phyloP scores from a whole-genome alignment of 1,140 invertebrate genomes.

The Triops cancriformis region DNA sequence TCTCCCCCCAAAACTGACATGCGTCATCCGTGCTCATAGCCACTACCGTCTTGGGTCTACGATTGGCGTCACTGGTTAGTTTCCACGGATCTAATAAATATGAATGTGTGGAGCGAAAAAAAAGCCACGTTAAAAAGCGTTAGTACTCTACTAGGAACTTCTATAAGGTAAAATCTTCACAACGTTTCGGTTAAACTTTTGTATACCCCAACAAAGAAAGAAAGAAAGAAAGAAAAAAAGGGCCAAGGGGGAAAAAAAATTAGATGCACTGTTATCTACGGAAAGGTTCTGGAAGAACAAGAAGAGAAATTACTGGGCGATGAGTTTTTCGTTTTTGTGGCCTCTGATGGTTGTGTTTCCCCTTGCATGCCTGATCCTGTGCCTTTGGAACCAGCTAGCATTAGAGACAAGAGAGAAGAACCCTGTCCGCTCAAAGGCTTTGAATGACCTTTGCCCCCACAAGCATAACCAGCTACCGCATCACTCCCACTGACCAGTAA shows the following conservation, averaged over 20 bases:
- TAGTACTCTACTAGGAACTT: too few species aligned
- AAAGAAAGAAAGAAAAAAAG: background rate
- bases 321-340: conserved; percentile 29
- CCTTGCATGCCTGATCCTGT: conserved; percentile 30
- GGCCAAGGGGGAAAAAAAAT: too few species aligned
- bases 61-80: too few species aligned
- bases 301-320: conserved; percentile 16
- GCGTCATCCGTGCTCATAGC: too few species aligned
- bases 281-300: background rate
- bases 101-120: too few species aligned
- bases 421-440: conserved; percentile 40
- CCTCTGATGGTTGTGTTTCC: conserved; percentile 24
- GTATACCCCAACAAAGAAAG: background rate
- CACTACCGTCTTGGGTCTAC: too few species aligned
- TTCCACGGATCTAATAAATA: too few species aligned
- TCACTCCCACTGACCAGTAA: conserved; percentile 83
- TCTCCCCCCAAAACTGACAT: too few species aligned
- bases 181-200: background rate
- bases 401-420: conserved; percentile 23
- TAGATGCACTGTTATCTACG: background rate
- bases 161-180: background rate
- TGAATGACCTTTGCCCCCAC: conserved; percentile 48
- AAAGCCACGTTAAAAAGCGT: too few species aligned
- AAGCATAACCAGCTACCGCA: conserved; percentile 78
- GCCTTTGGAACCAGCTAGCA: conserved; percentile 26